Evolutionary conservation across 2,797 vertebrate species (phyloP).

Genomic region (Hemitrygon akajei): DNA sequence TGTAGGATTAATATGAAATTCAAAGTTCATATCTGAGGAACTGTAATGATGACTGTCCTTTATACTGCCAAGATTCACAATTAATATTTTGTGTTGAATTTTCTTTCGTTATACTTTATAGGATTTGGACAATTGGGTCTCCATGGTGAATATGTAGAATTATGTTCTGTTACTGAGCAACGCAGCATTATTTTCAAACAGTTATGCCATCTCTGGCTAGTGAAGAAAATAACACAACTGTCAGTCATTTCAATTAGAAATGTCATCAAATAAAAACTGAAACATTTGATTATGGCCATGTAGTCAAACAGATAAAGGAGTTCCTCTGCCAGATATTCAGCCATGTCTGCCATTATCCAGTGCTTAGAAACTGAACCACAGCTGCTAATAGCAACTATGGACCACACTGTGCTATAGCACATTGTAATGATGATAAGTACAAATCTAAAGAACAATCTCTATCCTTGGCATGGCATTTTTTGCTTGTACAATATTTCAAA

Average conservation of each 20-base stretch:
- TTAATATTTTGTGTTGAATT: not conserved
- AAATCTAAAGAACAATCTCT: not conserved
- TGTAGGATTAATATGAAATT: not conserved
- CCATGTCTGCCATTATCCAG: slow-evolving; percentile 30
- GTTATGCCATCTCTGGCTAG: not conserved
- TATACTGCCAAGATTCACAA: not conserved
- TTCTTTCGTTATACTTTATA: not conserved
- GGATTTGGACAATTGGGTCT: not conserved
- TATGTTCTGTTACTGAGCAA: not conserved
- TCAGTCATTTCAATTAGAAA: not conserved
- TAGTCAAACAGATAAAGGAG: not conserved
- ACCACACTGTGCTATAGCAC: slow-evolving; percentile 9
- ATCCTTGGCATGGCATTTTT: slow-evolving; percentile 4
- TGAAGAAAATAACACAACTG: not conserved
- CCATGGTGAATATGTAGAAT: slow-evolving; percentile 1
- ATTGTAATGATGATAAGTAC: slow-evolving; percentile 31
- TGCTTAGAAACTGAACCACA: slow-evolving; percentile 18
- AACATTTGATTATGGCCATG: not conserved
- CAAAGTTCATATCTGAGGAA: not conserved
- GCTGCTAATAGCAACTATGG: slow-evolving; percentile 27
- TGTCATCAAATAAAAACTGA: slow-evolving; percentile 11
- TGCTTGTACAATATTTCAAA: not conserved
- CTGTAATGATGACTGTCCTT: not conserved
- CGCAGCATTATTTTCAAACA: not conserved
- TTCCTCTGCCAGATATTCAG: slow-evolving; percentile 16